Base-by-base conservation (phyloP, 2,113 vertebrate genomes). In the Callipepla squamata region DNA sequence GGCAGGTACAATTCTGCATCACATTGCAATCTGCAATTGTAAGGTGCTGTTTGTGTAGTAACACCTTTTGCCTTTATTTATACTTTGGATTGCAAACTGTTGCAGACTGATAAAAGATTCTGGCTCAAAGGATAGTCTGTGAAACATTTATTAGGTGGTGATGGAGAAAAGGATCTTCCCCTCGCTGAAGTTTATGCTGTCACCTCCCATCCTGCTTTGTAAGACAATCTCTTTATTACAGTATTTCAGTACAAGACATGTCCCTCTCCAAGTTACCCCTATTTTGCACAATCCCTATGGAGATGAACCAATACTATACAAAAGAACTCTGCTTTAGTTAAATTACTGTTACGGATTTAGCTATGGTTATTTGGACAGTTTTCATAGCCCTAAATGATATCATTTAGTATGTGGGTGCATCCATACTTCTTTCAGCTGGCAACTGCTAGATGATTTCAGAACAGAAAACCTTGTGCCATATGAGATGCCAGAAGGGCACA, bases 21-120 rank as follows among this genome's bases (percentile, higher is more conserved):
- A 2, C 19, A 7, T 13, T 36, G 50, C 32, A 57, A 28, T 11
- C 18, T 58, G 45, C 47, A 40, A 40, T 40, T 40, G 11, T 40
- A 69, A 1, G 1, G 32, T 36, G 13, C 19, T 75, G n/a, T 8
- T n/a, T 1, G 0, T 6, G 30, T 34, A 42, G 50, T 22, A 65
- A 30, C 0, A 1, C 12, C 40, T 72, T 45, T 26, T 3, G 4
- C 40, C 10, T 74, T 47, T 32, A 19, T 42, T 61, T 74, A 32
- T 78, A 55, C 40, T 65, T 36, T 57, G 55, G 65, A 78, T 59
- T 51, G 34, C 32, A 85, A 92, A 42, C 3, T 22, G 7, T 11
- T 47, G 23, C 14, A 45, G n/a, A 57, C 20, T 22, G 20, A 47
- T 19, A 51, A 79, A 80, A 42, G 48, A 7, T 16, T 32, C 5